Base-by-base conservation (phyloP, 2,888 invertebrate genomes). In the Heliconius aoede region DNA sequence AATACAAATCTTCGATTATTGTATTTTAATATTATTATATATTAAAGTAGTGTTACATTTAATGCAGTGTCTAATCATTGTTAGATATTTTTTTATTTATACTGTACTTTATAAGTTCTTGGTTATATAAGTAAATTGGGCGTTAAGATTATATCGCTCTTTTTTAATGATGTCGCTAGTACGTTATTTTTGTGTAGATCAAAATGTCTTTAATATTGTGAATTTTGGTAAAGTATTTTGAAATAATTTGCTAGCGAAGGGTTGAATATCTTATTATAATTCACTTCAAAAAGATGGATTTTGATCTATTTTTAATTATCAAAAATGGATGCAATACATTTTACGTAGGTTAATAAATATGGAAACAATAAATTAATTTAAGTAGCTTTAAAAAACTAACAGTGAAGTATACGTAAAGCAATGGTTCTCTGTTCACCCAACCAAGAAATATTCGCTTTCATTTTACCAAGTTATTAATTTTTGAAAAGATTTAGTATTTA, bases 41-140 rank as follows among this genome's bases (percentile, higher is more conserved):
- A 62, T 77, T 64, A 61, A 76, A 62, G 51, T 67, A 79, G 75
- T 65, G 69, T 77, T 79, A 77, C n/a, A 77, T 77, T 73, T 77
- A 76, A n/a, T 79, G 58, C 62, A 75, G 65, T 77, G 51, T 75
- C 62, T 55, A 74, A 75, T 36, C 65, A 64, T 65, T 78, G 73
- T 76, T 78, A 67, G 51, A 60, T 74, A 68, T 26, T 36, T 40
- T n/a, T 60, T 58, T 32, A 55, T 24, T 55, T 36, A 36, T 24
- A 76, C 26, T 15, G n/a, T 69, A 69, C n/a, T 4, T 32, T 69
- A 55, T 69, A 69, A 55, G 69, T 69, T 55, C 15, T 51, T 69
- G 51, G 55, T 69, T 55, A 55, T 32, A n/a, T 69, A 69, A 69
- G 51, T 30, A 21, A 46, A 46, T 13, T 40, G 4, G 13, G 51